Evolutionary conservation across 2,797 vertebrate species (phyloP).

Genomic region (Mergus octosetaceus): DNA sequence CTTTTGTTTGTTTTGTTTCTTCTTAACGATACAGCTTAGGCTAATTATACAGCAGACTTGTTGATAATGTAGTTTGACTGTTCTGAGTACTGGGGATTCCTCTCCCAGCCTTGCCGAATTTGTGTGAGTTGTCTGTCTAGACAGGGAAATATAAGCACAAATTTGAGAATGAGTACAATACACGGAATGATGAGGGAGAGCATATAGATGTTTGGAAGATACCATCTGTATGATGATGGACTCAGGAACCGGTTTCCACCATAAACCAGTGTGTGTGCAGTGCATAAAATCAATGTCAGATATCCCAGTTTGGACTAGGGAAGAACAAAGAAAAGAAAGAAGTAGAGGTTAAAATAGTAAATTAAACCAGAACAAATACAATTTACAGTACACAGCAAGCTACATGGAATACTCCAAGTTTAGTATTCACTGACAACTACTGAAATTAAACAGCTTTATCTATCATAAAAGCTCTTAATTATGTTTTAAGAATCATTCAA

Average conservation of each 20-base stretch:
- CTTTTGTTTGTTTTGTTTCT: background rate
- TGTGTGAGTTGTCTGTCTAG: slow-evolving; percentile 82
- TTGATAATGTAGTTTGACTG: slow-evolving; percentile 33
- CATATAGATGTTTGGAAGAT: slow-evolving; percentile 83
- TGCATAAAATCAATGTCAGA: slow-evolving; percentile 87
- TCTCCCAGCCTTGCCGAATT: slow-evolving; percentile 92
- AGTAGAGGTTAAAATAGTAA: background rate
- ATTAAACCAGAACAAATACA: background rate
- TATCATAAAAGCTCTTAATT: background rate
- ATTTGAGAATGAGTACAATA: slow-evolving; percentile 84
- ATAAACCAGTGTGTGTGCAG: slow-evolving; percentile 83
- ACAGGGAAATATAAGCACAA: slow-evolving; percentile 88
- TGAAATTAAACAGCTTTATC: background rate
- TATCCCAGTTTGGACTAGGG: slow-evolving; percentile 91
- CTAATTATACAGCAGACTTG: slow-evolving; percentile 68
- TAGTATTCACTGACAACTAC: background rate
- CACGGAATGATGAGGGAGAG: slow-evolving; percentile 86
- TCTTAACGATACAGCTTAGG: background rate
- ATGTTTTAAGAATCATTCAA: background rate
- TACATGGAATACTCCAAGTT: background rate
- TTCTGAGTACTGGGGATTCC: slow-evolving; percentile 45
- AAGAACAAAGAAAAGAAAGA: background rate
- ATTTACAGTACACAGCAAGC: background rate
- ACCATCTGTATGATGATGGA: slow-evolving; percentile 80
- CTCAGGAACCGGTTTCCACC: slow-evolving; percentile 85